Conservation (phyloP, 2,797 vertebrate species). For the Halcyon smyrnensis region DNA sequence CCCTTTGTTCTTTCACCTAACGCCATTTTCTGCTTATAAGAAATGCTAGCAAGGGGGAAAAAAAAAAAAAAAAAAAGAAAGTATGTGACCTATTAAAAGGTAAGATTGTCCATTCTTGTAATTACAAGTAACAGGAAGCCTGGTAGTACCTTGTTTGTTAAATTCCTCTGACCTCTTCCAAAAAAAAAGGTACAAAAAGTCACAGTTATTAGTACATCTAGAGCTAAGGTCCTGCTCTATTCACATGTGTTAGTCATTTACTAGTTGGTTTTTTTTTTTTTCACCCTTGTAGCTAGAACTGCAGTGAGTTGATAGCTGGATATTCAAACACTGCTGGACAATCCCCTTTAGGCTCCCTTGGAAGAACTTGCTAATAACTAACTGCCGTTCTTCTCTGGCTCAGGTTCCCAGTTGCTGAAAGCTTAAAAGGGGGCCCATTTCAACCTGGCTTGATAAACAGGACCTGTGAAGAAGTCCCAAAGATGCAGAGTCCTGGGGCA, state of each 20-base stretch:
- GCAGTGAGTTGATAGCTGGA: conserved; percentile 62
- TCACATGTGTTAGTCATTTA: conserved; percentile 65
- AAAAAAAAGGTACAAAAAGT: conserved; percentile 48
- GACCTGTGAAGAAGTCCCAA: not conserved
- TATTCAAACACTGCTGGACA: conserved; percentile 56
- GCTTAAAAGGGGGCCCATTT: not conserved
- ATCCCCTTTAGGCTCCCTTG: conserved; percentile 64
- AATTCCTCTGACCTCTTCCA: conserved; percentile 49
- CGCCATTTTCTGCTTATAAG: not conserved
- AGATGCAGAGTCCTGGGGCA: not conserved
- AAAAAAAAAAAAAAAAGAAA: not conserved
- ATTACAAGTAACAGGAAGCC: conserved; percentile 64
- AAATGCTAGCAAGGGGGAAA: not conserved
- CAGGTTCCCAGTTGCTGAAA: conserved; percentile 15
- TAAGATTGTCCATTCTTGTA: conserved; percentile 65
- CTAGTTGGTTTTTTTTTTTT: not conserved
- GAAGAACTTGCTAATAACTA: conserved; percentile 67
- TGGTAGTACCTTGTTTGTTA: conserved; percentile 61
- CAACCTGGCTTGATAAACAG: not conserved
- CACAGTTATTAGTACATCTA: conserved; percentile 57
- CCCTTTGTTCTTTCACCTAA: not conserved
- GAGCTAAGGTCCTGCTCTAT: conserved; percentile 38
- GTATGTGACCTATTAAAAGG: conserved; percentile 69
- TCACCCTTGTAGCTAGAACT: not conserved
- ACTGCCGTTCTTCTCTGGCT: conserved; percentile 44